phyloP scores from a whole-genome alignment of 2,113 vertebrate genomes.

The Shinisaurus crocodilurus region DNA sequence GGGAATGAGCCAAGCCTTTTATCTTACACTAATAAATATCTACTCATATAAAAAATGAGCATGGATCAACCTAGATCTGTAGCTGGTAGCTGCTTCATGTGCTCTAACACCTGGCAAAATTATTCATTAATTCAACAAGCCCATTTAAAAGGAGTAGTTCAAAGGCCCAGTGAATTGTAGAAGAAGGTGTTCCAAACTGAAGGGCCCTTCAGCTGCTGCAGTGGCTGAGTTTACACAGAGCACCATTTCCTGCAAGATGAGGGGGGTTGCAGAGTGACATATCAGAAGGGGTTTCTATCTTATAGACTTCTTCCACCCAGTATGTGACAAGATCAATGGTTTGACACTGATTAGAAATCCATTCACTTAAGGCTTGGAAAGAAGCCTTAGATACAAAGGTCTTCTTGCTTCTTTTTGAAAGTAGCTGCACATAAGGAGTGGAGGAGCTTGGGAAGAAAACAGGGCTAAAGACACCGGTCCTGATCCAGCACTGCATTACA shows the following conservation, averaged over 20 bases:
- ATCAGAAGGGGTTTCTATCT: background rate
- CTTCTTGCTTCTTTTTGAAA: background rate
- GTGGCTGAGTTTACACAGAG: slow-evolving; percentile 69
- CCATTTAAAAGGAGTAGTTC: slow-evolving; percentile 74
- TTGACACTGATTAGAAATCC: background rate
- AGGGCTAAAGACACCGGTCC: background rate
- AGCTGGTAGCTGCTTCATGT: slow-evolving; percentile 66
- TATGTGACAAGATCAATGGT: background rate
- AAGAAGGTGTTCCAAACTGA: slow-evolving; percentile 66
- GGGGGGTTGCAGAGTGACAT: slow-evolving; percentile 16
- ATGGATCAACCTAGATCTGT: slow-evolving; percentile 39
- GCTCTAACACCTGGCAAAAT: slow-evolving; percentile 76
- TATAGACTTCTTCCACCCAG: slow-evolving; percentile 18
- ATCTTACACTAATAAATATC: slow-evolving; percentile 68
- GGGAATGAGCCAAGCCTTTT: slow-evolving; percentile 69
- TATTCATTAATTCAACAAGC: slow-evolving; percentile 76
- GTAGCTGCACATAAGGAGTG: background rate
- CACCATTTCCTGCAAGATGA: slow-evolving; percentile 67
- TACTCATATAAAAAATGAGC: slow-evolving; percentile 60
- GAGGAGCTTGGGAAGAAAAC: background rate
- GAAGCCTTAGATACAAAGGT: slow-evolving; percentile 11
- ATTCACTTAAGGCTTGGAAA: background rate
- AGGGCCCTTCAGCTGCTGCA: slow-evolving; percentile 69
- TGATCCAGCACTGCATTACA: background rate
- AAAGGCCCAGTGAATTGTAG: slow-evolving; percentile 72